Evolutionary conservation across 2,888 invertebrate genomes (phyloP).

Genomic region (Acanthosepion esculentum): DNA sequence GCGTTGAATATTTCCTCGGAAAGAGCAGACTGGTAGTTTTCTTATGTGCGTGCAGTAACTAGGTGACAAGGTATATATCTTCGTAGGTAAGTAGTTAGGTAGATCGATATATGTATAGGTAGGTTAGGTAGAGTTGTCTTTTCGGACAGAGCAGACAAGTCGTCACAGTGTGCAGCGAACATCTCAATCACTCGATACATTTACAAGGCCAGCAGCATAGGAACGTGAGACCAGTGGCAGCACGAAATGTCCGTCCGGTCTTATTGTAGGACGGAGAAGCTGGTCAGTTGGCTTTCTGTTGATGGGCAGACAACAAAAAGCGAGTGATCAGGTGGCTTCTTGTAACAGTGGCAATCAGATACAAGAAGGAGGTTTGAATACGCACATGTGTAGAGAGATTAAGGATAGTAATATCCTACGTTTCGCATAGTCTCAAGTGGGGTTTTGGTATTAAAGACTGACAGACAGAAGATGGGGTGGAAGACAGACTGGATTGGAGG

Average conservation of each 20-base stretch:
- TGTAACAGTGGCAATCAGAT: not conserved
- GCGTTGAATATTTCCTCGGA: no score
- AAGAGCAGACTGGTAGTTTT: no score
- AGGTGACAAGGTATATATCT: not conserved
- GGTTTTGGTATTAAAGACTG: not conserved
- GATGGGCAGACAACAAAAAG: not conserved
- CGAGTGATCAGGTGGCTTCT: not conserved
- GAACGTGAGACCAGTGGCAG: not conserved
- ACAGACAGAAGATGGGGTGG: not conserved
- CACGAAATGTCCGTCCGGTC: slow-evolving; percentile 2
- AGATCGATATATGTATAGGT: slow-evolving; percentile 1
- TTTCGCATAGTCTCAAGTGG: not conserved
- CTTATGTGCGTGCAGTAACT: no score
- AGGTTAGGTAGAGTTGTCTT: not conserved
- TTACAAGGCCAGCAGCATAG: not conserved
- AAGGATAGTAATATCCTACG: not conserved
- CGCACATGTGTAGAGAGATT: slow-evolving; percentile 20
- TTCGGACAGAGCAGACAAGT: not conserved
- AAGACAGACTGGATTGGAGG: no score
- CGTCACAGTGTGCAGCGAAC: not conserved
- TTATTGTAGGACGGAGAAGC: not conserved
- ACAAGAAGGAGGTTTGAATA: not conserved
- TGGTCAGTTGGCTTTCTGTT: not conserved
- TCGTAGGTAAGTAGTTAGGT: not conserved
- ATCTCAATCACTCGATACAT: slow-evolving; percentile 4